Evolutionary conservation across 1,140 invertebrate genomes (phyloP).

Genomic region (Aphaenogaster floridana): DNA sequence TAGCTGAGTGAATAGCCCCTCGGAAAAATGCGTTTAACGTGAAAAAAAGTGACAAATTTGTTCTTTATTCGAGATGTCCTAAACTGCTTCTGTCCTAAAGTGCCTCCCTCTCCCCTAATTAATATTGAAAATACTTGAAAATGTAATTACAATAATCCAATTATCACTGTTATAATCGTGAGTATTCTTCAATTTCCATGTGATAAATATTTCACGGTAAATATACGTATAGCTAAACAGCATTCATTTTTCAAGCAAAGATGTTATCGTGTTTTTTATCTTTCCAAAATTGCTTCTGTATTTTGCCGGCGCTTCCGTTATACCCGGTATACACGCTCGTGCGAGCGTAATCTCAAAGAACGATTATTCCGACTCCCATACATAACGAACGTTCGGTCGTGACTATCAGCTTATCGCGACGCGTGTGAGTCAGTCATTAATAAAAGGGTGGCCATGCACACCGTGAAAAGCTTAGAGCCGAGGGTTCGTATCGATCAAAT

Average conservation of each 20-base stretch:
- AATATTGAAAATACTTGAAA: not conserved
- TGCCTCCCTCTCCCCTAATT: no score
- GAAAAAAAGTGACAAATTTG: no score
- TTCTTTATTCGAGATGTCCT: no score
- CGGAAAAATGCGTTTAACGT: no score
- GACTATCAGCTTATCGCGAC: conserved; percentile 75
- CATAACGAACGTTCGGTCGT: conserved; percentile 58
- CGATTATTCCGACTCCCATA: conserved; percentile 50
- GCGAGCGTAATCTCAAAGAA: conserved; percentile 54
- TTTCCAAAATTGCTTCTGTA: conserved; percentile 10
- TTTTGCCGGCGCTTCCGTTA: not conserved
- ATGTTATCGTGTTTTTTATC: not conserved
- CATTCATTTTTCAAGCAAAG: conserved; percentile 3
- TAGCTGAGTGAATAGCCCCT: no score
- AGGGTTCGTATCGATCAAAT: conserved; percentile 80
- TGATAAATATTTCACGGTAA: not conserved
- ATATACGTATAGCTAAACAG: not conserved
- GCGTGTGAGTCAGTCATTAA: conserved; percentile 77
- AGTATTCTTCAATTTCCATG: not conserved
- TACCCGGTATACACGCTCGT: conserved; percentile 32
- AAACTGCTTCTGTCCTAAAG: no score
- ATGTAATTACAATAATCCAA: not conserved
- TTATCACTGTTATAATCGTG: not conserved
- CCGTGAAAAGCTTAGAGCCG: conserved; percentile 66
- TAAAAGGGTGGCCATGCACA: conserved; percentile 69